These are phyloP conservation scores for Philantomba maxwellii DNA, from an alignment of 2,113 vertebrate species.

Conservation along the genomic window DNA sequence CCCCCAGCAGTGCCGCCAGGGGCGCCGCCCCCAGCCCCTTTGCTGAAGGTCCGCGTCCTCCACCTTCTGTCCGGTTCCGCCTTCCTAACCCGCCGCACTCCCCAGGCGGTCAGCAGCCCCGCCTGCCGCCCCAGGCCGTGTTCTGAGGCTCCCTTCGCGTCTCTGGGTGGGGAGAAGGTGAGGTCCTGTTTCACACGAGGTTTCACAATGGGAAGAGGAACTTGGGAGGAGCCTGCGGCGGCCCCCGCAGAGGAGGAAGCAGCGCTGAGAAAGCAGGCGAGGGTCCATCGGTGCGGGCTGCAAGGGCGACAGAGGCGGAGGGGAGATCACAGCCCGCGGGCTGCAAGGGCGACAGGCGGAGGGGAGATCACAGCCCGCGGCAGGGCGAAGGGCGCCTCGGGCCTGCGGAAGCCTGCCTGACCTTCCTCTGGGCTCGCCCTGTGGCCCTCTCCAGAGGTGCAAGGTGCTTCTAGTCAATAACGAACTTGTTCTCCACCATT, in stretches of 20 bases:
- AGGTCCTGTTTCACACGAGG: background rate
- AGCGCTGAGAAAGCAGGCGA: conserved; percentile 52
- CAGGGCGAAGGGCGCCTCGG: background rate
- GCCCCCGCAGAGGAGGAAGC: background rate
- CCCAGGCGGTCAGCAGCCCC: background rate
- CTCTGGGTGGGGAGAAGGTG: background rate
- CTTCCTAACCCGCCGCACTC: background rate
- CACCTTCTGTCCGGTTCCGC: background rate
- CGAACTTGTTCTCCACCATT: background rate
- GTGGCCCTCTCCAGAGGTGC: background rate
- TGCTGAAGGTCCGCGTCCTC: background rate
- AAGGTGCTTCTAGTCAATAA: background rate
- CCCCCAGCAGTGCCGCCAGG: background rate
- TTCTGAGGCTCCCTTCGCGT: background rate
- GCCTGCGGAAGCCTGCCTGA: background rate
- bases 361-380: background rate
- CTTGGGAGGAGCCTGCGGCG: conserved; percentile 6
- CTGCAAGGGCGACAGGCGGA: background rate
- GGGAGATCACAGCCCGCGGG: background rate
- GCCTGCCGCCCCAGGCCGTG: background rate
- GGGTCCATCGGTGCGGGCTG: conserved; percentile 19
- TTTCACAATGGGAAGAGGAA: conserved; percentile 34
- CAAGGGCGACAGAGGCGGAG: background rate
- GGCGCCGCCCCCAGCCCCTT: background rate
- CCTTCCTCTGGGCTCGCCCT: background rate